Evolutionary conservation across 2,797 vertebrate genomes (phyloP).

Genomic region (Linurgus olivaceus): DNA sequence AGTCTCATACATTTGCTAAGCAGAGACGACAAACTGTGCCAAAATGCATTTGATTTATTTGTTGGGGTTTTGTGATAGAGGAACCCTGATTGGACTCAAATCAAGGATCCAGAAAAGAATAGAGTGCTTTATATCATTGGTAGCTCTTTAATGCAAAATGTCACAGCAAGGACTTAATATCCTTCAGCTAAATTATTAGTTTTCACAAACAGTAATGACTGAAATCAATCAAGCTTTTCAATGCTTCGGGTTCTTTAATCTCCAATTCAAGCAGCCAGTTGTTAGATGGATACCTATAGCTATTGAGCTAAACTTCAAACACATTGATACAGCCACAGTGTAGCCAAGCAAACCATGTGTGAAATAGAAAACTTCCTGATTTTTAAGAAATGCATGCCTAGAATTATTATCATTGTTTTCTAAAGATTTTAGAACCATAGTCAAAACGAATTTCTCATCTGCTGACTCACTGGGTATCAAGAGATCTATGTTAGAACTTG

Average conservation of each 20-base stretch:
- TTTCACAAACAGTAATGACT: constrained; percentile 46
- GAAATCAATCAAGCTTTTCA: constrained; percentile 67
- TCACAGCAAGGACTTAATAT: constrained; percentile 63
- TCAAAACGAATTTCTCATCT: neutral
- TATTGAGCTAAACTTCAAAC: constrained; percentile 18
- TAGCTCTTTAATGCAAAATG: constrained; percentile 64
- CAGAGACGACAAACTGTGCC: constrained; percentile 50
- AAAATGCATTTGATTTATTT: constrained; percentile 64
- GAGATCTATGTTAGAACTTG: neutral
- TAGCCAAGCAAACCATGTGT: neutral
- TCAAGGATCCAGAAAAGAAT: constrained; percentile 63
- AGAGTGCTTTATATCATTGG: constrained; percentile 60
- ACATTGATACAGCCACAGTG: neutral
- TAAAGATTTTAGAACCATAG: neutral
- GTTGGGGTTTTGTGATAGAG: constrained; percentile 30
- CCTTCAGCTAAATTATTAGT: constrained; percentile 61
- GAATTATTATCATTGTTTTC: neutral
- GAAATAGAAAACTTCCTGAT: neutral
- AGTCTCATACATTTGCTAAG: constrained; percentile 55
- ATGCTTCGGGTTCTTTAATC: constrained; percentile 40
- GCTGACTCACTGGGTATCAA: neutral
- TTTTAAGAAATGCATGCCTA: neutral
- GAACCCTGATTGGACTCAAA: constrained; percentile 31
- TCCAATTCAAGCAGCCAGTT: constrained; percentile 35
- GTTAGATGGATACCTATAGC: constrained; percentile 21